Evolutionary conservation across 2,113 vertebrate species (phyloP).

Genomic region (Grantiella picta): DNA sequence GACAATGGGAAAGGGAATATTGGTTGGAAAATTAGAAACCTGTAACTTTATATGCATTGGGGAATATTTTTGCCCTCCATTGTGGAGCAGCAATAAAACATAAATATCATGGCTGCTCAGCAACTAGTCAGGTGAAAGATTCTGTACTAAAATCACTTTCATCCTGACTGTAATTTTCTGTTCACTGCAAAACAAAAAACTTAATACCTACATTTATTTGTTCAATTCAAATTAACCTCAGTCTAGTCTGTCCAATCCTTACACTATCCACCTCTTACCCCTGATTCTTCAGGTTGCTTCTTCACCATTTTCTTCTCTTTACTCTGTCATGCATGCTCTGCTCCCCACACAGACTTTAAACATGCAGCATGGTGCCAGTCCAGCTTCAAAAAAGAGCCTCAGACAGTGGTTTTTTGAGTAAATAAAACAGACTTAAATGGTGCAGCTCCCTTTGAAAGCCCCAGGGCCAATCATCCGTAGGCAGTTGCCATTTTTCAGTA

Average conservation of each 20-base stretch:
- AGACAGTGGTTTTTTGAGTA: not conserved
- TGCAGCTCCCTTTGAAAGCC: not conserved
- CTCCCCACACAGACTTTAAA: not conserved
- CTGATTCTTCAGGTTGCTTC: not conserved
- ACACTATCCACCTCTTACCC: not conserved
- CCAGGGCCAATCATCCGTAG: not conserved
- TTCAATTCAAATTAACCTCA: not conserved
- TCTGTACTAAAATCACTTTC: not conserved
- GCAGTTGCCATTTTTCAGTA: not conserved
- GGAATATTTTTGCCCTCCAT: not conserved
- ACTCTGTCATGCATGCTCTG: accelerated
- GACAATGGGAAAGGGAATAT: not conserved
- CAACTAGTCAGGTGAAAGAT: not conserved
- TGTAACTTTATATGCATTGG: not conserved
- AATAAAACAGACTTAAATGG: not conserved
- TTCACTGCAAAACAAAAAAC: not conserved
- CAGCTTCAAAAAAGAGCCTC: not conserved
- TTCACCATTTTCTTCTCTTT: not conserved
- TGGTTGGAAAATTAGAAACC: not conserved
- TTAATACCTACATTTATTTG: not conserved
- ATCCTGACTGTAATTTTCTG: not conserved
- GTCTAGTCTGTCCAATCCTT: not conserved
- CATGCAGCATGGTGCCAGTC: not conserved
- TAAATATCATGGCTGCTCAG: not conserved
- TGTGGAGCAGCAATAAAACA: not conserved